Evolutionary conservation across 2,113 vertebrate species (phyloP).

Genomic region (Abramis brama): DNA sequence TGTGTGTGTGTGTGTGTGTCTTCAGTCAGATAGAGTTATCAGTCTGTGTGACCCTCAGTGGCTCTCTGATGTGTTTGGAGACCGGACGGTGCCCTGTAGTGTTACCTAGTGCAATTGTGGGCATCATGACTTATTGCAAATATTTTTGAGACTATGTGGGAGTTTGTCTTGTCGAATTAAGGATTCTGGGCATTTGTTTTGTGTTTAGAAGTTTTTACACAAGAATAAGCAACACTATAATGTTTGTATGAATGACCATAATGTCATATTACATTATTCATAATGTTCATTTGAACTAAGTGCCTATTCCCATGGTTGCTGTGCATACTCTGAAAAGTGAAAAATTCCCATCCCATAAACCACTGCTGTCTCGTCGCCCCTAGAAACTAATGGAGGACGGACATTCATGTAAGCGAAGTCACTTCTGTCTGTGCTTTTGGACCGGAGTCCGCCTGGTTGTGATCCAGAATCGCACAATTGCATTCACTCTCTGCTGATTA

Average conservation of each 20-base stretch:
- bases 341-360: constrained; percentile 7
- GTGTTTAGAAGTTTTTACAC: neutral
- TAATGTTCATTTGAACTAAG: neutral
- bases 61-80: neutral
- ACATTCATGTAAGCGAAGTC: constrained; percentile 17
- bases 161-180: constrained; percentile 5
- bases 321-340: neutral
- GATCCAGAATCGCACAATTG: constrained; percentile 6
- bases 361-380: constrained; percentile 7
- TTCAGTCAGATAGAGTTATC: constrained; percentile 27
- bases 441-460: neutral
- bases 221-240: neutral
- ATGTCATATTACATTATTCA: neutral
- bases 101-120: neutral
- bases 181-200: constrained; percentile 1
- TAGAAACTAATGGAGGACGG: neutral
- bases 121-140: too few species aligned
- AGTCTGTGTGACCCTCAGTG: neutral
- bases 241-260: constrained; percentile 23
- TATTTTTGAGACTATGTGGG: constrained; percentile 24
- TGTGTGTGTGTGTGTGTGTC: constrained; percentile 32
- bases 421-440: constrained; percentile 15
- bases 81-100: neutral
- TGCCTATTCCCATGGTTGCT: neutral
- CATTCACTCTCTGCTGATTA: constrained; percentile 15